Percentiles rank a stretch among this genome's conserved stretches.
Evolutionary conservation across 1,140 invertebrate genomes (phyloP).

Genomic region (silkworm (Bombyx mori)): DNA sequence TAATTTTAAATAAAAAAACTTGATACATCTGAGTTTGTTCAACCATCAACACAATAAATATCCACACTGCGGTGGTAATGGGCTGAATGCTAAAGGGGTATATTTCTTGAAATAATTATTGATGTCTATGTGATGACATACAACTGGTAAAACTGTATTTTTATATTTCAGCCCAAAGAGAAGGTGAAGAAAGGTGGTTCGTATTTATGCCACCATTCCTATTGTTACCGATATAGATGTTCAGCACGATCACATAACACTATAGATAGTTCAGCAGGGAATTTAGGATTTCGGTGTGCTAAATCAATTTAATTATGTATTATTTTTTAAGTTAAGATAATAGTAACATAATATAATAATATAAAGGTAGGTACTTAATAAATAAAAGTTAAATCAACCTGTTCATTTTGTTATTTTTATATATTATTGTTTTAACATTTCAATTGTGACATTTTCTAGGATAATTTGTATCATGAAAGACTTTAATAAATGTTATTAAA

Average conservation of each 20-base stretch:
- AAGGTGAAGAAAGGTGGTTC: conserved; percentile 98
- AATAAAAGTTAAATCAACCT: too few relatives aligned
- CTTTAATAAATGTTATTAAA: too few relatives aligned
- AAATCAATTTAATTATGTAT: conserved; percentile 27
- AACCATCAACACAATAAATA: too few relatives aligned
- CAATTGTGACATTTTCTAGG: too few relatives aligned
- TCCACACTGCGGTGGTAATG: too few relatives aligned
- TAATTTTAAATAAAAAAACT: too few relatives aligned
- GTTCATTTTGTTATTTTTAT: too few relatives aligned
- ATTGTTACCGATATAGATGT: conserved; percentile 95
- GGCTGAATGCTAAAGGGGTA: too few relatives aligned
- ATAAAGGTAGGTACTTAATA: conserved; percentile 1
- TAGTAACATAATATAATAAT: too few relatives aligned
- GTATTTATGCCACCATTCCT: conserved; percentile 91
- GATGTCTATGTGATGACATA: neutral
- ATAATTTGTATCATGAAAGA: too few relatives aligned
- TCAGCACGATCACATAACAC: conserved; percentile 95
- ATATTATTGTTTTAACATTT: too few relatives aligned
- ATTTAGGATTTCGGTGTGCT: conserved; percentile 95
- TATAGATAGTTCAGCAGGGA: conserved; percentile 92
- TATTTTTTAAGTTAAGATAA: neutral
- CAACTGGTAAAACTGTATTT: conserved; percentile 7
- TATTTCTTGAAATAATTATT: neutral
- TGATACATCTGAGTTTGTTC: too few relatives aligned
- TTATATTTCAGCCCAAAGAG: conserved; percentile 77